These are phyloP conservation scores for Sericinus montela DNA, from an alignment of 2,888 invertebrate species.

Conservation along the genomic window DNA sequence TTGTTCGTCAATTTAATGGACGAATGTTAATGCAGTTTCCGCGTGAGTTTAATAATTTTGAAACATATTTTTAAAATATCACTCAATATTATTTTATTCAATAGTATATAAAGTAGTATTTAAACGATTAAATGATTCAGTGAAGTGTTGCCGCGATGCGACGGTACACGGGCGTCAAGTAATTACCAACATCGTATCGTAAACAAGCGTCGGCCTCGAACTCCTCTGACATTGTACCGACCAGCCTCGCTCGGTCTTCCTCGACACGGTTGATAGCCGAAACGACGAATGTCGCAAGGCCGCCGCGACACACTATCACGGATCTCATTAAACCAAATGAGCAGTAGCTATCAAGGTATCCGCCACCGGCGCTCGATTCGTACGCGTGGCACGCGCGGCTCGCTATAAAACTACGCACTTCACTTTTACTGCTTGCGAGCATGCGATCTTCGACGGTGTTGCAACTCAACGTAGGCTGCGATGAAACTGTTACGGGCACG, in stretches of 20 bases:
- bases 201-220: conserved; percentile 62
- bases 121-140: too few species aligned
- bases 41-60: too few species aligned
- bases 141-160: not conserved
- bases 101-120: too few species aligned
- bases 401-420: not conserved
- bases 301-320: conserved; percentile 4
- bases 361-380: not conserved
- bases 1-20: too few species aligned
- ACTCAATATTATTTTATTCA: too few species aligned
- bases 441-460: not conserved
- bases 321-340: conserved; percentile 9
- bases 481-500: not conserved
- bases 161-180: not conserved
- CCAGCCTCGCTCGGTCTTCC: conserved; percentile 41
- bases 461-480: not conserved
- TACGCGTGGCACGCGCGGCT: conserved; percentile 5
- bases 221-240: conserved; percentile 47
- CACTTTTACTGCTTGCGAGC: conserved; percentile 1
- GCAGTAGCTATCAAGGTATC: conserved; percentile 4
- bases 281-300: conserved; percentile 1
- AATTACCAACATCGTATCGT: conserved; percentile 25
- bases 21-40: too few species aligned
- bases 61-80: too few species aligned
- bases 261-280: conserved; percentile 11